Base-by-base conservation (phyloP, 2,113 vertebrate species). In the Microcebus ravelobensis region DNA sequence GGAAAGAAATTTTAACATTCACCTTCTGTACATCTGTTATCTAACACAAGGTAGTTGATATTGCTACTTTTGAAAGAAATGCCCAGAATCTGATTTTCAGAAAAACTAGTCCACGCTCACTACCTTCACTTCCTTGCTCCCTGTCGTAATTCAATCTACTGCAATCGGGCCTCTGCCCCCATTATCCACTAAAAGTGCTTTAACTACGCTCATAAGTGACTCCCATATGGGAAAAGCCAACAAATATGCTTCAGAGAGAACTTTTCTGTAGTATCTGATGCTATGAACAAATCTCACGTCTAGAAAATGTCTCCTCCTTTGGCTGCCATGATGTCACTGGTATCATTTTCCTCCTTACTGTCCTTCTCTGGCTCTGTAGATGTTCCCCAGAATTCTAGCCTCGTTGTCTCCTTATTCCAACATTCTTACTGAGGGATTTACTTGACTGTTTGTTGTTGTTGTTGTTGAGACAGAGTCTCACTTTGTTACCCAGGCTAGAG, bases 271-370 rank as follows among this genome's bases (percentile, higher is more conserved):
- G 55, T 67, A 48, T 39, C 59, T 74, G 17, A 92, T 96, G 21
- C 65, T 65, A 84, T 88, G 84, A 95, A 94, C 63, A 80, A 79
- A 89, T 57, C 21, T 80, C 36, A 23, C n/a, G 86, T 89, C 79
- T 57, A 59, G 36, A 90, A 92, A 61, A 65, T 55, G 45, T 80
- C 10, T 95, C n/a, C 17, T 73, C 20, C 42, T 92, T 81, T 90
- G 21, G 20, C 27, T 84, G n/a, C 31, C 27, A 73, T 83, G 45
- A 80, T 85, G 20, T 57, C 55, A 57, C 21, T 57, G 55, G 18
- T 57, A 57, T 7, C 7, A 57, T 57, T 83, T 57, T 65, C 45
- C 14, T 79, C 70, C 52, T 68, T 31, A 45, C 29, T 84, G 6
- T 65, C 23, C 25, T 34, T 17, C 27, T 45, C 4, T 18, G 45